A percentile compares a stretch with the other conserved stretches of the same genome.
These are phyloP conservation scores for Anisognathus igniventris DNA, from an alignment of 2,797 vertebrate genomes.

Conservation along the genomic window DNA sequence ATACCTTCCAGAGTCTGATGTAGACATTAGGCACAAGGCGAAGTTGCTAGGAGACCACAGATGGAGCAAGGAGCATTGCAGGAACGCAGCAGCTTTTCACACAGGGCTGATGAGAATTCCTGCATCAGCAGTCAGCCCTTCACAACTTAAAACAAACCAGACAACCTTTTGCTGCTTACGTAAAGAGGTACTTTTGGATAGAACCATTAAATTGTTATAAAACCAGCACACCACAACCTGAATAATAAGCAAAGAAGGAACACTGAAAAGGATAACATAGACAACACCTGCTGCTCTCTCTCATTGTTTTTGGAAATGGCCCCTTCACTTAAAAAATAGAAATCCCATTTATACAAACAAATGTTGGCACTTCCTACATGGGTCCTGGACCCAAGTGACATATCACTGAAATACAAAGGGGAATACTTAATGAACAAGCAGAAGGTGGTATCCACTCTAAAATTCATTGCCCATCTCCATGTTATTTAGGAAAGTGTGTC, in stretches of 20 bases:
- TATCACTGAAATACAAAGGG: background rate
- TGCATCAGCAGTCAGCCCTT: conserved; percentile 32
- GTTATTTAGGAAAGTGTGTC: background rate
- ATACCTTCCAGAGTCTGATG: conserved; percentile 35
- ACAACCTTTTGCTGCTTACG: background rate
- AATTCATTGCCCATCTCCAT: background rate
- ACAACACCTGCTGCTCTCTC: background rate
- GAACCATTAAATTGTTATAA: background rate
- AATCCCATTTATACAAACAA: background rate
- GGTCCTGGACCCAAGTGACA: background rate
- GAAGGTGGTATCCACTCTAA: background rate
- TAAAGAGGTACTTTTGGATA: background rate
- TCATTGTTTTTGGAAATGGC: background rate
- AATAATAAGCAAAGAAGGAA: background rate
- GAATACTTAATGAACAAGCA: background rate
- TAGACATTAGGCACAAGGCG: conserved; percentile 5
- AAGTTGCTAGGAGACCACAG: conserved; percentile 71
- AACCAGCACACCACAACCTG: background rate
- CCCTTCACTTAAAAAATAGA: background rate
- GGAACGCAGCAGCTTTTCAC: conserved; percentile 33
- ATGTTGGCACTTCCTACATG: background rate
- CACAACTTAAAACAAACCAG: conserved; percentile 16
- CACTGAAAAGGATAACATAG: background rate
- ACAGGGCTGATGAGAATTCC: conserved; percentile 11
- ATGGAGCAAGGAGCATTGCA: conserved; percentile 35